phyloP scores from a whole-genome alignment of 2,113 vertebrate species.

The Cnemophilus loriae region DNA sequence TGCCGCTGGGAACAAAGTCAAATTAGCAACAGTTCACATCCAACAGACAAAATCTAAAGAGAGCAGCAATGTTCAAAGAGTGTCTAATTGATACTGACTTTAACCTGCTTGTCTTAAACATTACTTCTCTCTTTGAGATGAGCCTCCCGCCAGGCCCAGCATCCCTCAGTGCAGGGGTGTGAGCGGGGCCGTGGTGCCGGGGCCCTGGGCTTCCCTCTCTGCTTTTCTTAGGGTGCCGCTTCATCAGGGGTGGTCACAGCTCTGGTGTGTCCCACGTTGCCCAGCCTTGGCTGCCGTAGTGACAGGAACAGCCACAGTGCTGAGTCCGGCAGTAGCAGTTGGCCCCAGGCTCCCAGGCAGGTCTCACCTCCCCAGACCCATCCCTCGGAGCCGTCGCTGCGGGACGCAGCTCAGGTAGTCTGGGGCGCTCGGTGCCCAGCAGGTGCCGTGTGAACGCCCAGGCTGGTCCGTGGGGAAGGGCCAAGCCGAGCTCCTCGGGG shows the following conservation, averaged over 20 bases:
- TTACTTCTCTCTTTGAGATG: neutral
- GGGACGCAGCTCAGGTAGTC: neutral
- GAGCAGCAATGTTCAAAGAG: slow-evolving; percentile 39
- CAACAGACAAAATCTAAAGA: slow-evolving; percentile 44
- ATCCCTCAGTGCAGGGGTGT: neutral
- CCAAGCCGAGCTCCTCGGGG: accelerated
- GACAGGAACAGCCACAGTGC: neutral
- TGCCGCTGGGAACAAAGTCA: neutral
- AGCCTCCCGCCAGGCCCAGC: neutral
- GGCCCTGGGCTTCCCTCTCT: neutral
- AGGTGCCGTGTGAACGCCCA: accelerated
- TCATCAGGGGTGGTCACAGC: neutral
- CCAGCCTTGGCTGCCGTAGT: neutral
- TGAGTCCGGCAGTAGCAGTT: accelerated
- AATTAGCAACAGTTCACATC: slow-evolving; percentile 49
- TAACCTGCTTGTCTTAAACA: slow-evolving; percentile 10
- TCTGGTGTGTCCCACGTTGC: accelerated
- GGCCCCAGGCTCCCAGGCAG: neutral
- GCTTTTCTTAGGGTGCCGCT: neutral
- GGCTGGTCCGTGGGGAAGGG: accelerated
- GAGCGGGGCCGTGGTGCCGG: accelerated
- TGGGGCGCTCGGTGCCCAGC: accelerated
- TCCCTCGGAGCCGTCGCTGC: neutral
- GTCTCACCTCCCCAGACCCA: neutral
- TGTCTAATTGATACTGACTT: slow-evolving; percentile 64